A percentile compares a stretch with the other conserved stretches of the same genome.
phyloP scores from a whole-genome alignment of 2,113 vertebrate genomes.

The Sander vitreus region DNA sequence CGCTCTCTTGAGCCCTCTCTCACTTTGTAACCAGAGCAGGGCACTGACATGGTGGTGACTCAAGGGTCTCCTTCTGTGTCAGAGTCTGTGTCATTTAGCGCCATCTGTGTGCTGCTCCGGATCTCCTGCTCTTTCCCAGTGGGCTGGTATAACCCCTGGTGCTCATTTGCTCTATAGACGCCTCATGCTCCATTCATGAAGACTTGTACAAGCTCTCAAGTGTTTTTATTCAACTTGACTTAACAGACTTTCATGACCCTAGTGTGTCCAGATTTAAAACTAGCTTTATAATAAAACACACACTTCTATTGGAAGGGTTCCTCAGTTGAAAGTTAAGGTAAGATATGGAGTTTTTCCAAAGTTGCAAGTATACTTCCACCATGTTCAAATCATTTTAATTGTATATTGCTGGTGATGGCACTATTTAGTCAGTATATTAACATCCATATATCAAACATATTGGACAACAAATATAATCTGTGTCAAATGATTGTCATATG shows the following conservation, averaged over 20 bases:
- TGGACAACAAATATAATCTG: conserved; percentile 20
- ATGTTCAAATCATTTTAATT: not conserved
- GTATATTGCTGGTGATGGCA: not conserved
- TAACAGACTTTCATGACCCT: not conserved
- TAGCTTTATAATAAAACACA: not conserved
- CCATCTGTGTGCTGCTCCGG: conserved; percentile 24
- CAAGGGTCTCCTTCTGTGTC: conserved; percentile 54
- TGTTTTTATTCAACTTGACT: conserved; percentile 33
- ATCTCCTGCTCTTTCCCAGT: conserved; percentile 13
- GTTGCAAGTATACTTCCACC: not conserved
- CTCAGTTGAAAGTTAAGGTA: not conserved
- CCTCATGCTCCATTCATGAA: conserved; percentile 11
- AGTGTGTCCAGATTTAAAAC: not conserved
- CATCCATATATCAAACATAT: conserved; percentile 2
- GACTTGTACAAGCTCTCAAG: conserved; percentile 14
- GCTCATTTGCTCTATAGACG: not conserved
- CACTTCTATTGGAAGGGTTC: not conserved
- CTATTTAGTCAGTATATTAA: not conserved
- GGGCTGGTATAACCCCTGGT: conserved; percentile 20
- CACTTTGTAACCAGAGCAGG: conserved; percentile 31
- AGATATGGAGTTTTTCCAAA: not conserved
- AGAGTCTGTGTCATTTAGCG: conserved; percentile 31
- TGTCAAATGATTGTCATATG: not conserved
- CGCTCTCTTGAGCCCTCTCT: conserved; percentile 36
- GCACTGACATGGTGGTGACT: conserved; percentile 68